Evolutionary conservation across 1,140 invertebrate genomes (phyloP).

Genomic region (Trichonephila inaurata): DNA sequence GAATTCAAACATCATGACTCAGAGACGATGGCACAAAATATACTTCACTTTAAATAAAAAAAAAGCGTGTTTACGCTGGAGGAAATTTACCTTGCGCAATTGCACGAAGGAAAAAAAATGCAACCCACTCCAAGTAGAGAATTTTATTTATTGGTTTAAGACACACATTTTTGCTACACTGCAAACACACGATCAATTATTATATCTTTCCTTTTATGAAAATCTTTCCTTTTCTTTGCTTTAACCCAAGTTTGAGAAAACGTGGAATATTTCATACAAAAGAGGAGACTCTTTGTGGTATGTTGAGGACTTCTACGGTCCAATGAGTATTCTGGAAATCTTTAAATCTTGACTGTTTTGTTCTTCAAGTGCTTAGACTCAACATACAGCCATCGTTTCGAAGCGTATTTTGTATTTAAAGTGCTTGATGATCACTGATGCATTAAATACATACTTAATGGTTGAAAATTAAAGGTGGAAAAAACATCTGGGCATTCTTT

Average conservation of each 20-base stretch:
- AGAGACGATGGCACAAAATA: neutral
- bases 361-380: slow-evolving; percentile 20
- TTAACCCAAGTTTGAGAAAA: neutral
- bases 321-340: slow-evolving; percentile 1
- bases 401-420: slow-evolving; percentile 50
- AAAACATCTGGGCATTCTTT: neutral
- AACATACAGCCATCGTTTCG: neutral
- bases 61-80: neutral
- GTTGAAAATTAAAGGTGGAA: slow-evolving; percentile 34
- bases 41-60: neutral
- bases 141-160: slow-evolving; percentile 39
- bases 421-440: slow-evolving; percentile 35
- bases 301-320: neutral
- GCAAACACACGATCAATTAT: slow-evolving; percentile 53
- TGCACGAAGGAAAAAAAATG: neutral
- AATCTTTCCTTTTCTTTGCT: neutral
- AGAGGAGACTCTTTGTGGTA: slow-evolving; percentile 38
- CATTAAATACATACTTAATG: slow-evolving; percentile 49
- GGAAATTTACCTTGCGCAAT: neutral
- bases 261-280: neutral
- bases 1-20: neutral
- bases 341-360: slow-evolving; percentile 20
- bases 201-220: slow-evolving; percentile 29
- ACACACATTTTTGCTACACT: neutral
- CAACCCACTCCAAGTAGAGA: neutral